Base-by-base conservation (phyloP, 2,797 vertebrate genomes). In the Lateolabrax maculatus region DNA sequence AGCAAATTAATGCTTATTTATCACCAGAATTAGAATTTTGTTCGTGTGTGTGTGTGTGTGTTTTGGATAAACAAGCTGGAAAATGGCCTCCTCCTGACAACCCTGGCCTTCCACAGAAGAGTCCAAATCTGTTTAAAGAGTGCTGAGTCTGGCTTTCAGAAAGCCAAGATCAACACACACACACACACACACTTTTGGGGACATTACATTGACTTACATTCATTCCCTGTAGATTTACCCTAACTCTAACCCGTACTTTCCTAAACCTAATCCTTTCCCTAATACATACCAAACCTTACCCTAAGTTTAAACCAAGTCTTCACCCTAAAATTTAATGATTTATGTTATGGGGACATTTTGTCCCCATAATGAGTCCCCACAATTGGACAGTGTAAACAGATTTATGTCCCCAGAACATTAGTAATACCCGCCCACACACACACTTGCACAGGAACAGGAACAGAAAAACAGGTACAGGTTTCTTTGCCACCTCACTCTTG, bases 101-200 rank as follows among this genome's bases (percentile, higher is more conserved):
- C 60, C 52, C 68, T 49, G 43, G 10, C 12, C 23, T 71, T 74
- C 70, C 27, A 43, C 84, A 70, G 77, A 82, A 66, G 62, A 71
- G 49, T 36, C 58, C 52, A 55, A 67, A 71, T 71, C 62, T 5
- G 71, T 89, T 90, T 76, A 85, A 84, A 84, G 72, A 83, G 18
- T 9, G 44, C 73, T 57, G 77, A 75, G 70, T 69, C 58, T 66
- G 51, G 63, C 44, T 83, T 77, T 67, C 55, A 61, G 12, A 56
- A 36, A 58, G 81, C 88, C 90, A 90, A 83, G 67, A 79, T 86
- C 85, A 90, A 91, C 85, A 91, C 34, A 55, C 55, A 67, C 25
- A 37, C 58, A 48, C 49, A 43, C n/a, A 39, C 27, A 21, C 31
- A 61, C 46, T n/a, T n/a, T n/a, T n/a, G n/a, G n/a, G n/a, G n/a